phyloP scores from a whole-genome alignment of 2,113 vertebrate genomes.

The Ictalurus punctatus region DNA sequence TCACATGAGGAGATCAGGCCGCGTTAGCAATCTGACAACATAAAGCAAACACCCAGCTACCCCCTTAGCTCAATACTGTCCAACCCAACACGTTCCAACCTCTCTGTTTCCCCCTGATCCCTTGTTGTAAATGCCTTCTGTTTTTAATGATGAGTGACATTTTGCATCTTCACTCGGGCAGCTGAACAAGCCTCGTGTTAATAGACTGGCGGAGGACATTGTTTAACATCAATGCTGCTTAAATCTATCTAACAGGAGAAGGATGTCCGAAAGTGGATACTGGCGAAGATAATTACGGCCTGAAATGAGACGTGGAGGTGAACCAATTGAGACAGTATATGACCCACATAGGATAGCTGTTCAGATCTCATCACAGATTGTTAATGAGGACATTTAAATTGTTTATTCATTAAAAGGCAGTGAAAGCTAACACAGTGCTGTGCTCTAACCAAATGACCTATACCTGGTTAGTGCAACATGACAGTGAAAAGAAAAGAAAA shows the following conservation, averaged over 20 bases:
- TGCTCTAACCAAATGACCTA: slow-evolving; percentile 25
- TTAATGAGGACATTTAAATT: slow-evolving; percentile 33
- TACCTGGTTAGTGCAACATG: background rate
- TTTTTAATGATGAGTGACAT: slow-evolving; percentile 54
- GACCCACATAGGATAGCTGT: slow-evolving; percentile 40
- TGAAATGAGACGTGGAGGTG: slow-evolving; percentile 46
- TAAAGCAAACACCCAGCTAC: slow-evolving; percentile 6
- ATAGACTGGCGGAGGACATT: slow-evolving; percentile 37
- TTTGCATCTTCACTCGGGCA: slow-evolving; percentile 38
- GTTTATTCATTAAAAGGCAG: slow-evolving; percentile 39
- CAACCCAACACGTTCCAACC: background rate
- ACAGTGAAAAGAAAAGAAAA: background rate
- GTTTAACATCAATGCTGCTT: slow-evolving; percentile 37
- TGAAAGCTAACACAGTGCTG: slow-evolving; percentile 1
- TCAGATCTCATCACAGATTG: slow-evolving; percentile 21
- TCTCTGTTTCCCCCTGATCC: slow-evolving; percentile 32
- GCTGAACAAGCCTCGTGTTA: slow-evolving; percentile 38
- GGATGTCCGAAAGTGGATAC: slow-evolving; percentile 43
- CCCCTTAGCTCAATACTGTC: slow-evolving; percentile 17
- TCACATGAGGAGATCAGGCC: slow-evolving; percentile 64
- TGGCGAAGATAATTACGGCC: slow-evolving; percentile 54
- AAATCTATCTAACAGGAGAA: slow-evolving; percentile 36
- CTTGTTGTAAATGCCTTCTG: slow-evolving; percentile 26
- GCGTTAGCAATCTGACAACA: slow-evolving; percentile 57
- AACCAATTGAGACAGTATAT: slow-evolving; percentile 42